Evolutionary conservation across 2,888 invertebrate genomes (phyloP), one percentile per base, ranked within the genome.

Genomic region (Vannuccia rotundouncinata): DNA sequence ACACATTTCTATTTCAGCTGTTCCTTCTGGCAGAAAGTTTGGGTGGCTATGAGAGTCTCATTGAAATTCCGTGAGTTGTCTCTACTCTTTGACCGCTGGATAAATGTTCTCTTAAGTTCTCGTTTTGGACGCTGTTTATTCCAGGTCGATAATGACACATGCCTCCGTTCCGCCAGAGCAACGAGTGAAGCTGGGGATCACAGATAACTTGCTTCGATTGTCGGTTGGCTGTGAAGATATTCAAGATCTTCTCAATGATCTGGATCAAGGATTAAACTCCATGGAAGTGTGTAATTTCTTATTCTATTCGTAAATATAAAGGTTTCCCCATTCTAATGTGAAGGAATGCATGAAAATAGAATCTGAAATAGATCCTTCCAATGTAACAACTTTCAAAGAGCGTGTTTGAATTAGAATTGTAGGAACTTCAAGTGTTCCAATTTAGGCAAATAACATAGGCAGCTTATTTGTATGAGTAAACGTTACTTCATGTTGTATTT

Each of bases 11-110:
- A 22, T 22, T 83, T 28, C 83, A 87, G 86, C 81, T 88, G 29
- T 88, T 88, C 83, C 86, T 86, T 5, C 82, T 88, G 74, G 88
- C 88, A 30, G 88, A 88, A 81, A 87, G 87, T 84, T 83, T 88
- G 1, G 88, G 88, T 66, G 88, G 88, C 17, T 88, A 85, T 84
- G 88, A 88, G 83, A 87, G 87, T 83, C 83, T 88, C 31, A 86
- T 86, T 82, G 88, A 88, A 83, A 83, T 85, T 25, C 88, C 88
- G 87, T 88, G 85, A 87, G 87, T 45, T 45, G 45, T 45, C 10
- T 45, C 45, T 10, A 45, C 17, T 10, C 17, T 10, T 45, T 5
- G 45, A 10, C 17, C 45, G 17, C 5, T 45, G 45, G 17, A 5
- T 45, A 10, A 10, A 17, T 45, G 45, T 45, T 45, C 45, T 10